A percentile compares a stretch with the other conserved stretches of the same genome.
Evolutionary conservation across 2,113 vertebrate genomes (phyloP).

Genomic region (Trichomycterus rosablanca): DNA sequence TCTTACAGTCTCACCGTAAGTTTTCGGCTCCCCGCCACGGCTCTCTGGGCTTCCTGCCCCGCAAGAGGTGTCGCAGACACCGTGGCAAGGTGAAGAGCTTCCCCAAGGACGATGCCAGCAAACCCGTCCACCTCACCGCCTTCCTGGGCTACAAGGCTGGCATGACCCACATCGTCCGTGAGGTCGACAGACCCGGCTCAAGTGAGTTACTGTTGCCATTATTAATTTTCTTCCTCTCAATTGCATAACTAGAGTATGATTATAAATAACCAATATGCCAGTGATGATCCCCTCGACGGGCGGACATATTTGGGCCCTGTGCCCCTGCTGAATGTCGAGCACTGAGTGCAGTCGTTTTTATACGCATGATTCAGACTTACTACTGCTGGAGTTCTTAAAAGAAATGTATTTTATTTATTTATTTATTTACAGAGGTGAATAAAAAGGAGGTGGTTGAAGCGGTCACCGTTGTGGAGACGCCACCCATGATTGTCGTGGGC

Average conservation of each 20-base stretch:
- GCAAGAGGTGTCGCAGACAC: slow-evolving; percentile 88
- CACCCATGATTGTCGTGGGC: slow-evolving; percentile 93
- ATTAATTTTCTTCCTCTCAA: no score
- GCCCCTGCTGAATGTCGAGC: slow-evolving; percentile 74
- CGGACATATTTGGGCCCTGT: slow-evolving; percentile 65
- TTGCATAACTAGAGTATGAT: no score
- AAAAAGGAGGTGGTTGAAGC: slow-evolving; percentile 98
- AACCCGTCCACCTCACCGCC: slow-evolving; percentile 92
- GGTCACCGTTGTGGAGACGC: slow-evolving; percentile 90
- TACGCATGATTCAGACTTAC: not conserved
- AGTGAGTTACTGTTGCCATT: slow-evolving; percentile 71
- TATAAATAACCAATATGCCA: slow-evolving; percentile 45
- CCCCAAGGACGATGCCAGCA: slow-evolving; percentile 88
- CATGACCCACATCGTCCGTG: slow-evolving; percentile 97
- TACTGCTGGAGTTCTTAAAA: no score
- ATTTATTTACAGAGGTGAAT: slow-evolving; percentile 82
- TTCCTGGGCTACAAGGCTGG: slow-evolving; percentile 97
- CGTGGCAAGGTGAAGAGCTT: slow-evolving; percentile 98
- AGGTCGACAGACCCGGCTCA: slow-evolving; percentile 93
- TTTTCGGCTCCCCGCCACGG: slow-evolving; percentile 96
- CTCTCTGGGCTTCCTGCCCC: slow-evolving; percentile 92
- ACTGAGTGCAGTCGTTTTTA: slow-evolving; percentile 58
- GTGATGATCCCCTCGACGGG: slow-evolving; percentile 75
- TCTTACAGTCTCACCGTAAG: slow-evolving; percentile 86
- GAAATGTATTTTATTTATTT: no score